Percentiles rank a stretch among this genome's conserved stretches.
Evolutionary conservation across 2,113 vertebrate species (phyloP).

Genomic region (Lampris incognitus): DNA sequence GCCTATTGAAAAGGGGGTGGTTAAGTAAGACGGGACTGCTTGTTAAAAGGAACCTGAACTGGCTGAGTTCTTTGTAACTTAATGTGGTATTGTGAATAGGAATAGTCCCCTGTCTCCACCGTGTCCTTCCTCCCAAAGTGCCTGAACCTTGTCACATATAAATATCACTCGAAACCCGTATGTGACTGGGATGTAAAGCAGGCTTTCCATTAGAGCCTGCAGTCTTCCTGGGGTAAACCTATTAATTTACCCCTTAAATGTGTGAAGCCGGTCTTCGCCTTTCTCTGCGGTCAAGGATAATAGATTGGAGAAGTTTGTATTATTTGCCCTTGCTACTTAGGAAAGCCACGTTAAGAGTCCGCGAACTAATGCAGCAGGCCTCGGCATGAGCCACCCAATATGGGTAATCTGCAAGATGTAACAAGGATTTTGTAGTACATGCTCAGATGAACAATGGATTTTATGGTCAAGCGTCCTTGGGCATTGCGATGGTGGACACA

Average conservation of each 20-base stretch:
- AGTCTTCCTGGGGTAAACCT: constrained; percentile 17
- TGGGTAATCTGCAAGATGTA: constrained; percentile 59
- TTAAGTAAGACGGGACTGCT: no score
- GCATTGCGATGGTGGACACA: constrained; percentile 10
- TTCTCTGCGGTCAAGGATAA: constrained; percentile 60
- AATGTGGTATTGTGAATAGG: no score
- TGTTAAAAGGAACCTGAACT: no score
- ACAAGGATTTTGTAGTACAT: constrained; percentile 65
- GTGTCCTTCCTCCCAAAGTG: no score
- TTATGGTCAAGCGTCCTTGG: constrained; percentile 50
- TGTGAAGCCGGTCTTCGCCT: constrained; percentile 56
- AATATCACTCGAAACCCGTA: background rate
- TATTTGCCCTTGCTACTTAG: constrained; percentile 53
- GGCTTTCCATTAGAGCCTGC: constrained; percentile 33
- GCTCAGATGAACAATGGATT: constrained; percentile 67
- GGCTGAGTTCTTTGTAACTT: no score
- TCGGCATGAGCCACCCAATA: constrained; percentile 33
- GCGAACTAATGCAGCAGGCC: constrained; percentile 34
- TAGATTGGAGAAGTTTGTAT: constrained; percentile 61
- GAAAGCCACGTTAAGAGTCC: constrained; percentile 59
- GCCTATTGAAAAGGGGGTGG: no score
- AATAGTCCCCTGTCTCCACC: no score
- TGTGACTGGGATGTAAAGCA: constrained; percentile 30
- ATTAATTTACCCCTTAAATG: constrained; percentile 61
- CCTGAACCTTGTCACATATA: no score